Evolutionary conservation across 2,113 vertebrate species (phyloP), one percentile per base, ranked within the genome.

Genomic region (Plestiodon gilberti): DNA sequence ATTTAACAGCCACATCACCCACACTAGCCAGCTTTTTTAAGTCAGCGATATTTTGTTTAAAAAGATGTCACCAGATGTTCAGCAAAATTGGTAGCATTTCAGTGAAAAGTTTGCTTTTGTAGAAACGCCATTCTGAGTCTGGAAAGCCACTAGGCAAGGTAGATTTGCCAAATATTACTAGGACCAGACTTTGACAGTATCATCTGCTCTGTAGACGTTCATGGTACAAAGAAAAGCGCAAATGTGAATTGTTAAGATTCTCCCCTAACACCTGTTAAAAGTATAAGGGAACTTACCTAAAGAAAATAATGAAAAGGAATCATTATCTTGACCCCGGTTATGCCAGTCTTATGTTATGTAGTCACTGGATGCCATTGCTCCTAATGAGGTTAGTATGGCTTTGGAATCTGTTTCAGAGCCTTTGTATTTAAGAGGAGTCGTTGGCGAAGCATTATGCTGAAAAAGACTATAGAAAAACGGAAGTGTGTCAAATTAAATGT

Each of bases 161-260:
- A 83, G 55, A 83, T 33, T 30, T 79, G 77, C 77, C 77, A 79
- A 69, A n/a, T 81, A 81, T 52, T 48, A 52, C 30, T 52, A 69
- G 62, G 30, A 69, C 43, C 43, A 69, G 15, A 48, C 64, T 81
- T 69, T 52, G 64, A 69, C 40, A 23, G 64, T 52, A 67, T 52
- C 28, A 81, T 67, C 40, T 81, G 28, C 40, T 52, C 48, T 1
- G 20, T 69, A 52, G 70, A 38, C 81, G 59, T 82, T 55, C 69
- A 82, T 23, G 62, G 28, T 52, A 8, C 20, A n/a, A 13, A 81
- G 25, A 67, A 67, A 52, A 69, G 25, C 8, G n/a, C 48, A 52
- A 13, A 65, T 30, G 15, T n/a, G 40, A 33, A 40, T 23, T 33
- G 30, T 81, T 23, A 22, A 15, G 64, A 52, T 81, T 38, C 35